Base-by-base conservation (phyloP, 2,797 vertebrate genomes). In the Rhinichthys osculus region DNA sequence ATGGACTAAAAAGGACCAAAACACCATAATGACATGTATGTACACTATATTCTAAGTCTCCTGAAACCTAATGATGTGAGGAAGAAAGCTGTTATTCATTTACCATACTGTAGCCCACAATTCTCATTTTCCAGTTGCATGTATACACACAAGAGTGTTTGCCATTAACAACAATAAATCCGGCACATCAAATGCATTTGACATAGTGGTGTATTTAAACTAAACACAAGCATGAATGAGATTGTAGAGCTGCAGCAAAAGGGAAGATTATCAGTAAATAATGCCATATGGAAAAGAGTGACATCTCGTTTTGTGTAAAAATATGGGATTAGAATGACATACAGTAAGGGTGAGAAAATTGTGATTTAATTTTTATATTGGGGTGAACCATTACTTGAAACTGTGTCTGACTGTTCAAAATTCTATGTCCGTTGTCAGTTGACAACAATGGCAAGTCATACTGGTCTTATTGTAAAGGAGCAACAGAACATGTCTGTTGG, bases 371-470 rank as follows among this genome's bases (percentile, higher is more conserved):
- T 27, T 62, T 62, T 14, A 62, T 14, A 14, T 62, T 27, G 11
- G 59, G 59, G 59, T 27, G 59, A 62, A 27, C n/a, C 59, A 62
- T 14, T 27, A 62, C n/a, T 62, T 62, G 4, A 27, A 62, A 57
- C 21, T 57, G 19, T 23, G 54, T 27, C 59, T 62, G n/a, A 62
- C 10, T 27, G 59, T 62, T 62, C 11, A 62, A 62, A 62, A 13
- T 11, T 13, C n/a, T 13, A n/a, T 14, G 2, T 44, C 23, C 74
- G 57, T 78, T 62, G 42, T 42, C 42, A 42, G 44, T 47, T 57
- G 71, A 35, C 4, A 2, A 33, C 52, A 78, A 70, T 86, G 62
- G 87, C 62, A 79, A 27, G 5, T 44, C 44, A 83, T 47, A 64
- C 59, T 30, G 50, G 16, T 72, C 73, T 64, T 38, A 23, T 76